Conservation (phyloP, 2,797 vertebrate genomes). For the Sebastolobus alascanus region DNA sequence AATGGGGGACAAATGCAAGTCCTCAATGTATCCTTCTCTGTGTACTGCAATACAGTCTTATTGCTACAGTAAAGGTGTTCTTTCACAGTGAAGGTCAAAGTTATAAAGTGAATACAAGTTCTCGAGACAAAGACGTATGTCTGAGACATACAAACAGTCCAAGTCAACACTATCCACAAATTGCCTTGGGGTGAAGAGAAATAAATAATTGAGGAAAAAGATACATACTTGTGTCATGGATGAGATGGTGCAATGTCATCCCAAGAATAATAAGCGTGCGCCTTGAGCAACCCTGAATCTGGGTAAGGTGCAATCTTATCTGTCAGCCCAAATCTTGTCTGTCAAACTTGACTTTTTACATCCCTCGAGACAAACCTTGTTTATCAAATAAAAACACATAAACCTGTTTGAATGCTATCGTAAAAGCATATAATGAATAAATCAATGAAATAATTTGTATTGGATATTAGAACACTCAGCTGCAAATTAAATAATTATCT, state of each 20-base stretch:
- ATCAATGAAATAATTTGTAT: not conserved
- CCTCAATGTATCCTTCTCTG: not conserved
- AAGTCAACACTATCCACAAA: slow-evolving; percentile 11
- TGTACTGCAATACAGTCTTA: slow-evolving; percentile 2
- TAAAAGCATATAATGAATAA: not conserved
- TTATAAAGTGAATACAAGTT: slow-evolving; percentile 22
- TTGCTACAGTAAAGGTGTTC: slow-evolving; percentile 8
- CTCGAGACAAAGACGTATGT: not conserved
- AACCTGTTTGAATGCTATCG: not conserved
- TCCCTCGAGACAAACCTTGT: not conserved
- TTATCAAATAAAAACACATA: not conserved
- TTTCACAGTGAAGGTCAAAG: not conserved
- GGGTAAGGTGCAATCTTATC: slow-evolving; percentile 55
- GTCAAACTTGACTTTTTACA: slow-evolving; percentile 8
- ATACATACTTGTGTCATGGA: slow-evolving; percentile 53
- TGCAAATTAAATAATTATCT: not conserved
- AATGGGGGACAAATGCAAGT: not conserved
- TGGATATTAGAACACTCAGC: not conserved
- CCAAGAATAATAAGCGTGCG: slow-evolving; percentile 56
- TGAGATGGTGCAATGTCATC: slow-evolving; percentile 68
- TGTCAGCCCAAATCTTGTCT: slow-evolving; percentile 62
- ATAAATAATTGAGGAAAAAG: slow-evolving; percentile 56
- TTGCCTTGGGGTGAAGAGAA: slow-evolving; percentile 44
- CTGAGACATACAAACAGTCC: not conserved
- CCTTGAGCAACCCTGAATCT: slow-evolving; percentile 59